Conservation (phyloP, 1,140 invertebrate species). For the Adelges cooleyi region DNA sequence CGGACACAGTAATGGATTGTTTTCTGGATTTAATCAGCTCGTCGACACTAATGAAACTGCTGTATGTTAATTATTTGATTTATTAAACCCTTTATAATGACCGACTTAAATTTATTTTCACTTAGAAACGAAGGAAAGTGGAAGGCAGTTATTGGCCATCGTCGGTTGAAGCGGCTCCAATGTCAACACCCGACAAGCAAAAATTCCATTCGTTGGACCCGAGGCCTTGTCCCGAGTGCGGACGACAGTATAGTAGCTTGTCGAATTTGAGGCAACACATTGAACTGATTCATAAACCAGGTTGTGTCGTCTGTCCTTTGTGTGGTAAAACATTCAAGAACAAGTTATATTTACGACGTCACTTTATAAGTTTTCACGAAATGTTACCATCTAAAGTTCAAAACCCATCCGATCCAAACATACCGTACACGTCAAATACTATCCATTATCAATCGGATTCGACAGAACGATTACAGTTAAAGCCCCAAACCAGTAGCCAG, state of each 20-base stretch:
- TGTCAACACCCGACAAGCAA: conserved; percentile 29
- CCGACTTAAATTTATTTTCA: background rate
- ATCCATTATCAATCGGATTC: conserved; percentile 4
- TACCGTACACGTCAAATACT: background rate
- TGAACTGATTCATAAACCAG: conserved; percentile 65
- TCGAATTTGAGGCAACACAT: conserved; percentile 68
- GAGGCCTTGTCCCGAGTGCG: conserved; percentile 60
- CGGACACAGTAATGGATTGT: conserved; percentile 2
- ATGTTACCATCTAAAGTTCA: conserved; percentile 36
- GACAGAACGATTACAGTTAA: background rate
- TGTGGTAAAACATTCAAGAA: conserved; percentile 67
- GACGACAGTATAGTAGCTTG: conserved; percentile 65
- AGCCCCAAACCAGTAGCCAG: background rate
- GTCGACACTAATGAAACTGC: conserved; percentile 11
- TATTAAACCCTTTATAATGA: background rate
- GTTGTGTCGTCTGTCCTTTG: conserved; percentile 57
- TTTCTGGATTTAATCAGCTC: conserved; percentile 14
- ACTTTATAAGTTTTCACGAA: conserved; percentile 50
- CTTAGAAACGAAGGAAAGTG: conserved; percentile 20
- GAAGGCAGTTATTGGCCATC: conserved; percentile 11
- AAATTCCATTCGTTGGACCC: conserved; percentile 56
- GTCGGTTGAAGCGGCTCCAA: background rate
- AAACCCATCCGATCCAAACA: background rate
- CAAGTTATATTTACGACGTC: conserved; percentile 60
- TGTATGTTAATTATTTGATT: background rate